Evolutionary conservation across 2,888 invertebrate species (phyloP).

Genomic region (Halictus ligatus): DNA sequence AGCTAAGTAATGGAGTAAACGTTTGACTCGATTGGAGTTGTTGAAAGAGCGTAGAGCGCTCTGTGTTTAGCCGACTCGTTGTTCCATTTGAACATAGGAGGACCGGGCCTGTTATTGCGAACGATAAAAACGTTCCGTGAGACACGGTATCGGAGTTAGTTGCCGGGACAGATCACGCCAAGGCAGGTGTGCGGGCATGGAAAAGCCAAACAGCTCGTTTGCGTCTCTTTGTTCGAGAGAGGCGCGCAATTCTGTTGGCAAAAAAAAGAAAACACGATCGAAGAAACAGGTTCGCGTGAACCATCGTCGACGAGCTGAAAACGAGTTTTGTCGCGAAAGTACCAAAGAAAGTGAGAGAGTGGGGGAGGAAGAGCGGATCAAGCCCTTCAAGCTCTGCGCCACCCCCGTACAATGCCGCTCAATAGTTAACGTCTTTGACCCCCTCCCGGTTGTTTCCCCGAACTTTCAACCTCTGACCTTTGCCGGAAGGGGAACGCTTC

Average conservation of each 20-base stretch:
- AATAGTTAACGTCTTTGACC: constrained; percentile 63
- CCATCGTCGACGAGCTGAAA: constrained; percentile 25
- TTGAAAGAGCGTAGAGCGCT: neutral
- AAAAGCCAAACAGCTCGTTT: neutral
- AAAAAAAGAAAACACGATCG: neutral
- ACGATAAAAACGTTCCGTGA: constrained; percentile 4
- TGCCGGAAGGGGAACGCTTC: constrained; percentile 43
- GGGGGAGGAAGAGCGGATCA: neutral
- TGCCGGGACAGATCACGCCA: neutral
- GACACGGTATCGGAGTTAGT: neutral
- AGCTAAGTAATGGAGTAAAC: neutral
- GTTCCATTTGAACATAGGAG: neutral
- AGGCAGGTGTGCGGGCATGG: neutral
- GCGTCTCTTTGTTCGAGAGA: neutral
- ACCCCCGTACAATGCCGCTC: constrained; percentile 25
- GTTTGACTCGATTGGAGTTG: neutral
- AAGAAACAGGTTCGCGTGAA: constrained; percentile 19
- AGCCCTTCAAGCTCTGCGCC: constrained; percentile 10
- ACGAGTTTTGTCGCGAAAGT: constrained; percentile 38
- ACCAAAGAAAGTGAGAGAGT: neutral
- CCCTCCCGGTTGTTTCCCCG: constrained; percentile 61
- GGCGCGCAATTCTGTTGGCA: neutral
- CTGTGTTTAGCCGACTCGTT: neutral
- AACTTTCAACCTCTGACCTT: constrained; percentile 67
- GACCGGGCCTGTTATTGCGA: neutral